phyloP scores from a whole-genome alignment of 2,888 invertebrate genomes.

The Strigamia maritima region DNA sequence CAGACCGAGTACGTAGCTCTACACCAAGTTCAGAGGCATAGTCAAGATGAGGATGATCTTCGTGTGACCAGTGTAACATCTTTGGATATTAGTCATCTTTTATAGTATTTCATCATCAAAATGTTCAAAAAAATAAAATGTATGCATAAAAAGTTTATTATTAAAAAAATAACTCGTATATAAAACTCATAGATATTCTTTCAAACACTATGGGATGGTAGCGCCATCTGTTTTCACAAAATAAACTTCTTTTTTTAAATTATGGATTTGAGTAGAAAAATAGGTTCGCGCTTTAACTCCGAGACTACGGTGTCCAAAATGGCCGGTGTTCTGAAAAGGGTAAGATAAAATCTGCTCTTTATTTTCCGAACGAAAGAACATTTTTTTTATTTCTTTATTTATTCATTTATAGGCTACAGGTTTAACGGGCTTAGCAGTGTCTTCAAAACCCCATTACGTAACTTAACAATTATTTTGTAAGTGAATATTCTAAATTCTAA shows the following conservation, averaged over 20 bases:
- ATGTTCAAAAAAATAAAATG: too few species aligned
- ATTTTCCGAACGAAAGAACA: not conserved
- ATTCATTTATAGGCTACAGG: constrained; percentile 48
- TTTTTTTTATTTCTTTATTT: not conserved
- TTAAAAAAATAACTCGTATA: too few species aligned
- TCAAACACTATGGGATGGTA: too few species aligned
- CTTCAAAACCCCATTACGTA: constrained; percentile 50
- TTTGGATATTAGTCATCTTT: not conserved
- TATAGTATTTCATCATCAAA: too few species aligned
- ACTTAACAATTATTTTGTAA: constrained; percentile 34
- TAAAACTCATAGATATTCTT: too few species aligned
- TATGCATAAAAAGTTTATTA: too few species aligned
- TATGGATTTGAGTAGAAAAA: too few species aligned
- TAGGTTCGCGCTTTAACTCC: too few species aligned
- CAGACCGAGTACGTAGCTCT: not conserved
- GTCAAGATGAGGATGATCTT: not conserved
- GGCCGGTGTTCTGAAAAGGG: constrained; percentile 38
- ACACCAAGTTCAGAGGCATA: not conserved
- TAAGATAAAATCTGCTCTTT: not conserved
- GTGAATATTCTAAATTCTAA: not conserved
- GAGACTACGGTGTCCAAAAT: too few species aligned
- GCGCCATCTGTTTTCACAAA: too few species aligned
- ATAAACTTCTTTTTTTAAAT: too few species aligned
- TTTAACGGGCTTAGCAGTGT: constrained; percentile 50
- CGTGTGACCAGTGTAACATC: not conserved